Evolutionary conservation across 2,797 vertebrate species (phyloP).

Genomic region (Streptopelia turtur): DNA sequence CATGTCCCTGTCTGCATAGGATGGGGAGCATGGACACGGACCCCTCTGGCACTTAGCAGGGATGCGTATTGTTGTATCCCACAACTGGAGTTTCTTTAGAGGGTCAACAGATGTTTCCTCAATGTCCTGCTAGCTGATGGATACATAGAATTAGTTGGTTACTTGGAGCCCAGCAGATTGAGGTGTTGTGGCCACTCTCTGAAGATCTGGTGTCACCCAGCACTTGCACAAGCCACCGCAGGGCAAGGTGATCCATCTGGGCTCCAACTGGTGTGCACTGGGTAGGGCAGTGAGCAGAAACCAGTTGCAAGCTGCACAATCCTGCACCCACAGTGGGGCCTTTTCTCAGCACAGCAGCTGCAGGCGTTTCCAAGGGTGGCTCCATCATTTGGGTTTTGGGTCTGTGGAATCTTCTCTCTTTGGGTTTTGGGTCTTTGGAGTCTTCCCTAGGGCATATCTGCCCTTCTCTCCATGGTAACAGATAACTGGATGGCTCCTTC

Average conservation of each 20-base stretch:
- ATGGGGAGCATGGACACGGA: not conserved
- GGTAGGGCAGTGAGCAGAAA: not conserved
- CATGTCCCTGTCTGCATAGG: fast-evolving
- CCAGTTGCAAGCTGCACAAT: not conserved
- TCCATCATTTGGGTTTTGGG: no score
- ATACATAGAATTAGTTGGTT: not conserved
- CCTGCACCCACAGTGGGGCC: not conserved
- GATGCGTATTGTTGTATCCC: not conserved
- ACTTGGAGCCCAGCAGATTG: not conserved
- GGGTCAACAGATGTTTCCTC: fast-evolving
- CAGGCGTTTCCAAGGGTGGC: not conserved
- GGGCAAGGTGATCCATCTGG: not conserved
- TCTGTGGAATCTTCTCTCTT: not conserved
- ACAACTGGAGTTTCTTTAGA: not conserved
- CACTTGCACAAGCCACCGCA: not conserved
- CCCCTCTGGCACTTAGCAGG: not conserved
- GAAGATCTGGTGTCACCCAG: not conserved
- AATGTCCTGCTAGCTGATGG: not conserved
- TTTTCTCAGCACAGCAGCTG: not conserved
- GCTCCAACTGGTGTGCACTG: not conserved
- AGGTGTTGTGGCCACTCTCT: not conserved
- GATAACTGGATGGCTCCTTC: not conserved
- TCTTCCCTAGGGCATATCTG: not conserved
- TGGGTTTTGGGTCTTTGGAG: not conserved
- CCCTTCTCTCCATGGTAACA: not conserved